phyloP scores from a whole-genome alignment of 2,888 invertebrate genomes.

The Linnaemya vulpina region DNA sequence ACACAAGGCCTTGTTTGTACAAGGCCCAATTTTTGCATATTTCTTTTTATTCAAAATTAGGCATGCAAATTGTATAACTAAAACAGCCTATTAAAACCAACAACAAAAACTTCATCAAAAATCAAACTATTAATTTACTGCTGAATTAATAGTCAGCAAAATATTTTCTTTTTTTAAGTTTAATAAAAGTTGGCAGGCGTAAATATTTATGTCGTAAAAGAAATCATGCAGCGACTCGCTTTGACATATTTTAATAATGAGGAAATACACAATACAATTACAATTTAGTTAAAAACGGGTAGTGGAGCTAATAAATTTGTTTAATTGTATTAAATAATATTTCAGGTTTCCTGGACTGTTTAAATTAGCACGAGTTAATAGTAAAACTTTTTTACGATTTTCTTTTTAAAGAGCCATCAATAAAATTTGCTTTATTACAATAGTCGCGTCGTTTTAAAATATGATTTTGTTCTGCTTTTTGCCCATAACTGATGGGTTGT shows the following conservation, averaged over 20 bases:
- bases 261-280: conserved; percentile 58
- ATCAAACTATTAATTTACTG: not conserved
- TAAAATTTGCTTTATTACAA: conserved; percentile 13
- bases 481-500: not conserved
- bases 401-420: conserved; percentile 27
- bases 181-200: not conserved
- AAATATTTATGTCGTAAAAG: conserved; percentile 7
- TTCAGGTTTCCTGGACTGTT: not conserved
- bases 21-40: not conserved
- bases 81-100: not conserved
- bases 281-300: conserved; percentile 27
- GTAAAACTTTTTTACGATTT: not conserved
- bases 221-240: conserved; percentile 1
- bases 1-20: not conserved
- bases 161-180: not conserved
- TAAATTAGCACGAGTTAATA: not conserved
- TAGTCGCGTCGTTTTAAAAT: not conserved
- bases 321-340: conserved; percentile 31
- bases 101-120: not conserved
- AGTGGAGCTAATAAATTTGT: conserved; percentile 35
- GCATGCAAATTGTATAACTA: not conserved
- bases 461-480: not conserved
- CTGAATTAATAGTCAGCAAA: not conserved
- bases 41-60: not conserved
- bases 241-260: conserved; percentile 20